Conservation (phyloP, 37 sponge, comb jelly and placozoan genomes). For the Tethya wilhelma region DNA sequence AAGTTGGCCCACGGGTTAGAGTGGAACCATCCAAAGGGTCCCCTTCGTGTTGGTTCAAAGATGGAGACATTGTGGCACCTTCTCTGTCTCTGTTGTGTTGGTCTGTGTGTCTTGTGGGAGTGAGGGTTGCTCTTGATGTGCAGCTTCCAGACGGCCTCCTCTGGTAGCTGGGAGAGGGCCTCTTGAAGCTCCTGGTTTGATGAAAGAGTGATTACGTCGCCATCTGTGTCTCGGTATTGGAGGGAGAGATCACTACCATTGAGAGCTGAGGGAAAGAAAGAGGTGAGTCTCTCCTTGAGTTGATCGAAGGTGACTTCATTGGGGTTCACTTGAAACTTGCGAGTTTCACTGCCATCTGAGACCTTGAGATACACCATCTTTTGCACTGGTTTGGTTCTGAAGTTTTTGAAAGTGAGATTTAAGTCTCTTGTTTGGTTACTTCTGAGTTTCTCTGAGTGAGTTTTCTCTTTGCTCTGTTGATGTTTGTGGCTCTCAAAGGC, state of each 20-base stretch:
- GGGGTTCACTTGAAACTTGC: constrained; percentile 23
- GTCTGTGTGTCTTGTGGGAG: not conserved
- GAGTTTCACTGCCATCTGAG: constrained; percentile 32
- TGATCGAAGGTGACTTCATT: constrained; percentile 27
- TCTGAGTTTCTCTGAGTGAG: too few species aligned
- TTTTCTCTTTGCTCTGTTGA: too few species aligned
- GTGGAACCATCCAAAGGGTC: constrained; percentile 13
- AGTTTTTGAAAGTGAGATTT: too few species aligned
- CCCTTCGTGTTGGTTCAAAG: constrained; percentile 4
- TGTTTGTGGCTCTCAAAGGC: not conserved
- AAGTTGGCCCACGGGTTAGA: not conserved
- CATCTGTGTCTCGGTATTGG: constrained; percentile 38
- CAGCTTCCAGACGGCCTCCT: constrained; percentile 17
- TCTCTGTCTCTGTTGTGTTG: not conserved
- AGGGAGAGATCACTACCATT: constrained; percentile 5
- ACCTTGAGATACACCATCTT: constrained; percentile 56
- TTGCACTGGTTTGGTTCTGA: too few species aligned
- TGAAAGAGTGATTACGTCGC: constrained; percentile 53
- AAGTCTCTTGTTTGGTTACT: not conserved
- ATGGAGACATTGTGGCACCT: not conserved
- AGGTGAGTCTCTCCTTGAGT: constrained; percentile 20
- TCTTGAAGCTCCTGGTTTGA: constrained; percentile 42
- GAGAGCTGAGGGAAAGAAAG: constrained; percentile 14
- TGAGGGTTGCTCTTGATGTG: too few species aligned
- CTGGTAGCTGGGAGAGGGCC: constrained; percentile 18